These are phyloP conservation scores for Vespertilio murinus DNA, from an alignment of 2,797 vertebrate species.

Conservation along the genomic window DNA sequence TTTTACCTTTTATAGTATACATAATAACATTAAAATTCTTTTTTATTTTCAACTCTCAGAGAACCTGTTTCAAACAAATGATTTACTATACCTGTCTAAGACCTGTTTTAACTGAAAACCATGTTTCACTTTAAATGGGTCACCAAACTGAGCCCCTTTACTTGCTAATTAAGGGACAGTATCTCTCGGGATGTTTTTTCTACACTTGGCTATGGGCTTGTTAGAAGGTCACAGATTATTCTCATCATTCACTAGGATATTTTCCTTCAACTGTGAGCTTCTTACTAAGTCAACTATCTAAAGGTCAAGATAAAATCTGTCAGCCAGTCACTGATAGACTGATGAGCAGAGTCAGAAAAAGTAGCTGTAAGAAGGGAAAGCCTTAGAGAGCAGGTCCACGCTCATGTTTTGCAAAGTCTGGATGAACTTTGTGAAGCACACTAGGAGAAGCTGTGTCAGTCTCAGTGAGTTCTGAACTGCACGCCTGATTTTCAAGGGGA, in stretches of 20 bases:
- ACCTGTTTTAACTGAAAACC: background rate
- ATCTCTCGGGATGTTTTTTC: background rate
- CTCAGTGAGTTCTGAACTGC: background rate
- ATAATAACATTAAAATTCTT: background rate
- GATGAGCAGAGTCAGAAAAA: background rate
- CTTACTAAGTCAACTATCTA: background rate
- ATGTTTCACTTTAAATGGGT: background rate
- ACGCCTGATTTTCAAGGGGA: background rate
- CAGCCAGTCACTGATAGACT: background rate
- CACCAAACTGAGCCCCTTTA: background rate
- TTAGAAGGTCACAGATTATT: background rate
- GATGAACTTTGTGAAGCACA: background rate
- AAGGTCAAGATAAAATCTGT: background rate
- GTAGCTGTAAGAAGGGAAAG: background rate
- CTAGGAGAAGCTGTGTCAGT: background rate
- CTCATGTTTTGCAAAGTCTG: background rate
- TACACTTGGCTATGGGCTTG: background rate
- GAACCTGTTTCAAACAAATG: background rate
- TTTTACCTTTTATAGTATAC: background rate
- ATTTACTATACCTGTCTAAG: background rate
- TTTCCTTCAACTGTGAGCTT: background rate
- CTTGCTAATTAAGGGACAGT: background rate
- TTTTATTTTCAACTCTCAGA: background rate
- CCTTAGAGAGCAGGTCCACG: too few species aligned
- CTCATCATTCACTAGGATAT: background rate